phyloP scores from a whole-genome alignment of 1,140 invertebrate species.

The Eueides isabella region DNA sequence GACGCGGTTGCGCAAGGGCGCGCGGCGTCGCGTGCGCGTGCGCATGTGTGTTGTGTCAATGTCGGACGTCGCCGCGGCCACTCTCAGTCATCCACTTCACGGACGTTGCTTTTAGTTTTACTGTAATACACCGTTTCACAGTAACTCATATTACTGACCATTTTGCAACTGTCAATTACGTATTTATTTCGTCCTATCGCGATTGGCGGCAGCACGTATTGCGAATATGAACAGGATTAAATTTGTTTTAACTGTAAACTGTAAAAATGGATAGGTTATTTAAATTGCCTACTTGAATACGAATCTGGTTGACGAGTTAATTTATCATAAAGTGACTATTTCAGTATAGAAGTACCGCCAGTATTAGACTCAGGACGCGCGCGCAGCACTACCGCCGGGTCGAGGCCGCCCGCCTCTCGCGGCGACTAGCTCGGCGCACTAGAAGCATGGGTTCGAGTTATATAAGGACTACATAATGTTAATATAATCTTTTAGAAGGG shows the following conservation, averaged over 20 bases:
- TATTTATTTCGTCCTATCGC: not conserved
- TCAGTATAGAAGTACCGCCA: not conserved
- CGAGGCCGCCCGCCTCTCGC: constrained; percentile 53
- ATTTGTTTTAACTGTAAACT: not conserved
- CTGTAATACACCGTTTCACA: not conserved
- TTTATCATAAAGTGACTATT: not conserved
- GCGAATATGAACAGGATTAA: too few species aligned
- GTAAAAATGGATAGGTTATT: not conserved
- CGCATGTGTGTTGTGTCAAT: constrained; percentile 21
- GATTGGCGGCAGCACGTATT: not conserved
- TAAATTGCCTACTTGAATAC: not conserved
- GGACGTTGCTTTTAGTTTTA: constrained; percentile 18
- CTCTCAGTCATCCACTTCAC: not conserved
- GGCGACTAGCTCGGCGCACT: not conserved
- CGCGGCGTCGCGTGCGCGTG: constrained; percentile 2
- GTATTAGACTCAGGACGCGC: not conserved
- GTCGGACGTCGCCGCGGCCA: constrained; percentile 4
- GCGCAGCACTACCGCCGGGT: constrained; percentile 30
- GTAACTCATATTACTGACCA: not conserved
- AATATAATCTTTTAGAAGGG: too few species aligned
- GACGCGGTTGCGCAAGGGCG: not conserved
- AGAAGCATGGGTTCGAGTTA: not conserved
- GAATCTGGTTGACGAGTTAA: not conserved
- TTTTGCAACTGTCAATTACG: not conserved
- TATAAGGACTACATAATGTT: not conserved